Conservation (phyloP, 2,113 vertebrate species). For the Tachysurus fulvidraco region DNA sequence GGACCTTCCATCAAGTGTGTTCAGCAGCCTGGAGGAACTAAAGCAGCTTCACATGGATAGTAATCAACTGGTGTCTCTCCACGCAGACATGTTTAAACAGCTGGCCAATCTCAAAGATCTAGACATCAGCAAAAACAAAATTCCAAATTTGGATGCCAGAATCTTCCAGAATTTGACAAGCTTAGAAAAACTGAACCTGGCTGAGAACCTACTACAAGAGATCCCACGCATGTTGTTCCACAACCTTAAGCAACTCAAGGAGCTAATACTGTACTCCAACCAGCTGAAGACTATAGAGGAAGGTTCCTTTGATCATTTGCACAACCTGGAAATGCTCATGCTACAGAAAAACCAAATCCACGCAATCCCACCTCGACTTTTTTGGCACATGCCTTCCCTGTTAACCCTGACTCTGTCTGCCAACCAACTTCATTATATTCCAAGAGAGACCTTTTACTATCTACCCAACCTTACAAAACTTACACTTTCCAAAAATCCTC, state of each 20-base stretch:
- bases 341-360: constrained; percentile 76
- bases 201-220: constrained; percentile 73
- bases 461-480: constrained; percentile 72
- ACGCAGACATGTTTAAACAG: constrained; percentile 68
- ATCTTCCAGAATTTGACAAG: constrained; percentile 72
- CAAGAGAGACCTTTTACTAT: constrained; percentile 77
- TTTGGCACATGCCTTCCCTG: constrained; percentile 75
- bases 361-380: constrained; percentile 71
- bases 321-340: constrained; percentile 73
- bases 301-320: constrained; percentile 71
- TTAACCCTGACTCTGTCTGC: constrained; percentile 69
- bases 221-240: constrained; percentile 75
- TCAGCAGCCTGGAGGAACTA: constrained; percentile 70
- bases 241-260: constrained; percentile 69
- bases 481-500: constrained; percentile 81
- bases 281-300: constrained; percentile 69
- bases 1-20: constrained; percentile 68
- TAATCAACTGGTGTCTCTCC: constrained; percentile 71
- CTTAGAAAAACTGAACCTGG: constrained; percentile 77
- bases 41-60: constrained; percentile 74
- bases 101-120: constrained; percentile 70
- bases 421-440: constrained; percentile 76
- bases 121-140: constrained; percentile 76
- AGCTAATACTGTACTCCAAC: constrained; percentile 77
- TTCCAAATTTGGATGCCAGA: constrained; percentile 58